A percentile compares a stretch with the other conserved stretches of the same genome.
Evolutionary conservation across 35 echinoderm and acorn worm species (phyloP).

Genomic region (Antedon bifida): DNA sequence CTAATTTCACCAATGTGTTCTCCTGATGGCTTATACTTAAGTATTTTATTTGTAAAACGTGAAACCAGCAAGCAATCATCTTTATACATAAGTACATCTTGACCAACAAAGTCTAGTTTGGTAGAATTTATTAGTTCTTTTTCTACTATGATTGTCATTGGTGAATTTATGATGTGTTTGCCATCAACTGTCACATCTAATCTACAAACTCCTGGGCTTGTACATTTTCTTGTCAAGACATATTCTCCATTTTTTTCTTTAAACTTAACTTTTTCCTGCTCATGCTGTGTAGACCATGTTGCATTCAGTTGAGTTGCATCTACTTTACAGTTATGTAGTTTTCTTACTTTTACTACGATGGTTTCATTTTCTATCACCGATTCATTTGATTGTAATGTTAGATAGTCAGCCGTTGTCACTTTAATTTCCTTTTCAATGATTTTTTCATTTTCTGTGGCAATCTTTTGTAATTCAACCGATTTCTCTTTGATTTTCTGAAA

Average conservation of each 20-base stretch:
- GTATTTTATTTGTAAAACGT: too few relatives aligned
- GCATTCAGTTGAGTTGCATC: not conserved
- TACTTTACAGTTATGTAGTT: not conserved
- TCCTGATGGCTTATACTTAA: too few relatives aligned
- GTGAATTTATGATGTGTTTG: not conserved
- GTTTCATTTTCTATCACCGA: not conserved
- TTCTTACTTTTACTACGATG: not conserved
- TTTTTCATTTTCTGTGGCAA: not conserved
- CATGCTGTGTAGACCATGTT: not conserved
- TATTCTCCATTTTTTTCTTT: not conserved
- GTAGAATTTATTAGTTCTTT: not conserved
- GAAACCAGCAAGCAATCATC: not conserved
- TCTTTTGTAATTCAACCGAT: too few relatives aligned
- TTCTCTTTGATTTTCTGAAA: not conserved
- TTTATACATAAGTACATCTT: not conserved
- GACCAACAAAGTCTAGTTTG: not conserved
- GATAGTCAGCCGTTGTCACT: not conserved
- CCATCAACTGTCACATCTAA: not conserved
- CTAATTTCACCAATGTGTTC: too few relatives aligned
- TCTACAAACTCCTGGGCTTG: not conserved
- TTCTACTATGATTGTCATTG: not conserved
- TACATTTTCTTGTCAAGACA: not conserved
- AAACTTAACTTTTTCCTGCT: not conserved
- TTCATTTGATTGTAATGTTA: not conserved
- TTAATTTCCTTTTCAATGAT: not conserved